Percentiles rank a stretch among this genome's conserved stretches.
Evolutionary conservation across 2,888 invertebrate species (phyloP).

Genomic region (Clusia tigrina): DNA sequence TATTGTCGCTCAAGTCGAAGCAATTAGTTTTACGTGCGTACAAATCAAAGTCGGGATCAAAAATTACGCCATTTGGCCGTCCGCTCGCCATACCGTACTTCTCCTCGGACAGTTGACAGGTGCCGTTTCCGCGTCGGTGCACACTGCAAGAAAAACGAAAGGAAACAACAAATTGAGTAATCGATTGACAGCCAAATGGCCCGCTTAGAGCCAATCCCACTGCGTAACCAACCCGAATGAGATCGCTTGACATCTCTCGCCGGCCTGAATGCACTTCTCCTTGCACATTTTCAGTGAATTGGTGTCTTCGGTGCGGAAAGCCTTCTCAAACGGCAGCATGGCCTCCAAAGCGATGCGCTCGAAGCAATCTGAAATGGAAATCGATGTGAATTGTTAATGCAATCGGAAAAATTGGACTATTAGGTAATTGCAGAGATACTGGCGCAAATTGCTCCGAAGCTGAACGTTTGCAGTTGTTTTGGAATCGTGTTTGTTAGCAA

Average conservation of each 20-base stretch:
- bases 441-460: no score
- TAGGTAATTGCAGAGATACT: conserved; percentile 1
- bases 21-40: conserved; percentile 69
- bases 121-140: conserved; percentile 70
- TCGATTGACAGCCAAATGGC: conserved; percentile 32
- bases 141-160: conserved; percentile 65
- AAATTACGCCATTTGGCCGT: conserved; percentile 66
- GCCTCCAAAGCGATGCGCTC: conserved; percentile 72
- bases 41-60: conserved; percentile 72
- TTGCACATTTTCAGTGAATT: conserved; percentile 71
- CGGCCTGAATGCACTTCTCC: conserved; percentile 70
- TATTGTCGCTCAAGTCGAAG: conserved; percentile 60
- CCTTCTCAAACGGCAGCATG: conserved; percentile 68
- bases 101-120: conserved; percentile 68
- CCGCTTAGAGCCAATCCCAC: conserved; percentile 12
- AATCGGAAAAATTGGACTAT: background rate
- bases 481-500: no score
- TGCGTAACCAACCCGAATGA: conserved; percentile 69
- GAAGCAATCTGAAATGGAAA: conserved; percentile 69
- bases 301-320: conserved; percentile 70
- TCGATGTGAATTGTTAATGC: background rate
- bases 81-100: conserved; percentile 65
- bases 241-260: conserved; percentile 70
- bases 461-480: no score
- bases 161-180: conserved; percentile 36